These are phyloP conservation scores for Parapristionchus giblindavisi DNA, from an alignment of 2,888 invertebrate species.

Conservation along the genomic window DNA sequence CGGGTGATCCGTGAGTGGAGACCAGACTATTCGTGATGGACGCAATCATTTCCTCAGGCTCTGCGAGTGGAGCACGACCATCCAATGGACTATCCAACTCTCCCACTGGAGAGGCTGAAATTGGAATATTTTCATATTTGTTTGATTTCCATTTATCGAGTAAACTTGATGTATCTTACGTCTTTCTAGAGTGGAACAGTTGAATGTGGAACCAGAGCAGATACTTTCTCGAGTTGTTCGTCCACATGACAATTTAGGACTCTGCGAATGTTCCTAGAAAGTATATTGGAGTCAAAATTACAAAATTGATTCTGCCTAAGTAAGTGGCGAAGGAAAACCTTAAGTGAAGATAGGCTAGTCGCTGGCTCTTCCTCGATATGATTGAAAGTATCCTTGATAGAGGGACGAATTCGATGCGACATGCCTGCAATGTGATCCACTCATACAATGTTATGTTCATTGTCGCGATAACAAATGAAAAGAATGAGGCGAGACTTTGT, in stretches of 20 bases:
- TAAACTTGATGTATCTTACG: slow-evolving; percentile 40
- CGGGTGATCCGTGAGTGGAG: slow-evolving; percentile 30
- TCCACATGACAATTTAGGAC: too few species aligned
- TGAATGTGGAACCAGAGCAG: slow-evolving; percentile 51
- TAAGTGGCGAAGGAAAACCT: too few species aligned
- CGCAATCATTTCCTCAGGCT: slow-evolving; percentile 61
- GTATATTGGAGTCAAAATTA: too few species aligned
- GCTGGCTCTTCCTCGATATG: neutral
- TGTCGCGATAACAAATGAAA: too few species aligned
- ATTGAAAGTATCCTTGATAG: slow-evolving; percentile 1
- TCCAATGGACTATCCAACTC: slow-evolving; percentile 4
- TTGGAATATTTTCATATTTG: neutral
- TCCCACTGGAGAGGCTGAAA: slow-evolving; percentile 44
- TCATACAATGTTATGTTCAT: too few species aligned
- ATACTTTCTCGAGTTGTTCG: slow-evolving; percentile 47
- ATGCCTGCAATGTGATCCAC: too few species aligned
- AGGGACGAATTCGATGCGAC: slow-evolving; percentile 4
- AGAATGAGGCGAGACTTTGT: neutral
- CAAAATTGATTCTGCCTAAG: too few species aligned
- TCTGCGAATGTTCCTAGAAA: too few species aligned
- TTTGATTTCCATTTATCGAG: neutral
- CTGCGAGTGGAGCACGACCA: slow-evolving; percentile 58
- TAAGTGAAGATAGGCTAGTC: too few species aligned
- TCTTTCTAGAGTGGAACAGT: slow-evolving; percentile 56
- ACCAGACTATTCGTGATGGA: slow-evolving; percentile 45